A percentile compares a stretch with the other conserved stretches of the same genome.
Evolutionary conservation across 92 coral and sea anemone genomes (phyloP).

Genomic region (Actinernus sp.): DNA sequence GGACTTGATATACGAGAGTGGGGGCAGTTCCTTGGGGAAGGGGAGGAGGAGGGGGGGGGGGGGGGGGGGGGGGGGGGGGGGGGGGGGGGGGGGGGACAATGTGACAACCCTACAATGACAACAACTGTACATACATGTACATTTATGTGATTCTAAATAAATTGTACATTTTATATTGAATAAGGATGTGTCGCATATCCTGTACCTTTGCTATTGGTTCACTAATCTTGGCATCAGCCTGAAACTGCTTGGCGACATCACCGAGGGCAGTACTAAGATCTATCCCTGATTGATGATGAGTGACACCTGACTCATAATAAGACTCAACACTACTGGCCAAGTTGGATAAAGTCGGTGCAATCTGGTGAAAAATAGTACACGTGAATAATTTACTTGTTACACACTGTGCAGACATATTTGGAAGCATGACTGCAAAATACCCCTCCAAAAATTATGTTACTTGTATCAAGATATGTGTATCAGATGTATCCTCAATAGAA

Average conservation of each 20-base stretch:
- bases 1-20: no score
- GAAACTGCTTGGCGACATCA: conserved; percentile 82
- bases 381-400: no score
- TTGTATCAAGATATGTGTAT: background rate
- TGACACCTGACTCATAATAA: conserved; percentile 77
- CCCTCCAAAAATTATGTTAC: no score
- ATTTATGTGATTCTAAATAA: background rate
- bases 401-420: no score
- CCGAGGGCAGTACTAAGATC: conserved; percentile 74
- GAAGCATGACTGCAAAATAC: no score
- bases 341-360: conserved; percentile 69
- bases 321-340: conserved; percentile 81
- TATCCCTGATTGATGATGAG: conserved; percentile 76
- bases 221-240: conserved; percentile 84
- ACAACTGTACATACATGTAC: no score
- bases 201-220: conserved; percentile 91
- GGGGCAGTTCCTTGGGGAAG: no score
- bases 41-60: conserved; percentile 1
- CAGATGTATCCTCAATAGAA: background rate
- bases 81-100: background rate
- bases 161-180: background rate
- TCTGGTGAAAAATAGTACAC: conserved; percentile 28
- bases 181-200: background rate
- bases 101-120: background rate
- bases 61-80: conserved; percentile 6